A percentile compares a stretch with the other conserved stretches of the same genome.
Evolutionary conservation across 2,797 vertebrate genomes (phyloP).

Genomic region (Urocyon cinereoargenteus): DNA sequence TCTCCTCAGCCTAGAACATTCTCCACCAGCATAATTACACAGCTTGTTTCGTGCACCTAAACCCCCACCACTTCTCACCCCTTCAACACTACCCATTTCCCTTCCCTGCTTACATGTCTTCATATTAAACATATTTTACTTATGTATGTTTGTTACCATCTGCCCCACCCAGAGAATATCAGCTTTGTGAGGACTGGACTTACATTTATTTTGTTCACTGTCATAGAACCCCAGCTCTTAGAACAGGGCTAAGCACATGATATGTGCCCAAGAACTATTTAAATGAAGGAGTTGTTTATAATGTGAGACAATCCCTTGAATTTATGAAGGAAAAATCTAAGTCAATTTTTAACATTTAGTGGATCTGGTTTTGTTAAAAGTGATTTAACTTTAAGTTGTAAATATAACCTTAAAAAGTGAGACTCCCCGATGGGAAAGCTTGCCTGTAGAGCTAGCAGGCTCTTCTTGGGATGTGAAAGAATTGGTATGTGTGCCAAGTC

Average conservation of each 20-base stretch:
- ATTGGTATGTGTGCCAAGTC: no score
- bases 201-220: neutral
- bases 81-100: no score
- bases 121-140: neutral
- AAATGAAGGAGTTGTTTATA: neutral
- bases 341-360: neutral
- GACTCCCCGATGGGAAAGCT: neutral
- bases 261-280: neutral
- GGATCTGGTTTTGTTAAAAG: neutral
- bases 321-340: neutral
- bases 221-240: neutral
- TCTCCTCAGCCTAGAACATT: neutral
- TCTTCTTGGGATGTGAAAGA: neutral
- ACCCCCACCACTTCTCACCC: accelerated
- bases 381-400: neutral
- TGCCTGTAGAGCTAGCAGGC: accelerated
- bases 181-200: neutral
- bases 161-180: neutral
- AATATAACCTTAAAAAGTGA: neutral
- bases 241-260: neutral
- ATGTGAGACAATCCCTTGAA: neutral
- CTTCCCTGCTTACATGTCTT: neutral
- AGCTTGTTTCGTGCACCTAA: neutral
- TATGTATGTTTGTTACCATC: neutral
- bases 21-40: neutral